Conservation (phyloP, 2,113 vertebrate species). For the Caracal caracal region DNA sequence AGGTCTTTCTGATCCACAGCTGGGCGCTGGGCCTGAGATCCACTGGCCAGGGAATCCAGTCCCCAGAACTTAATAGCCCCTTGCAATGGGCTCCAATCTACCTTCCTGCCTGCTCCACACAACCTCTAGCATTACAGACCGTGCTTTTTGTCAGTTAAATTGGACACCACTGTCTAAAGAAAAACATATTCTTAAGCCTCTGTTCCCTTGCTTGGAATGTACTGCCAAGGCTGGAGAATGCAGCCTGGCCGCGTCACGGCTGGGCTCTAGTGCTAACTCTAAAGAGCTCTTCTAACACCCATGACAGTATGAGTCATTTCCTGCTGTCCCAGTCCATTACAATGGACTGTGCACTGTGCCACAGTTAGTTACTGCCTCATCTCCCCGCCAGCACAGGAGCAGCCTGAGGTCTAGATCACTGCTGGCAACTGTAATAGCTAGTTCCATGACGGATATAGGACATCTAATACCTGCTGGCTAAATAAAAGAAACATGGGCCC, state of each 20-base stretch:
- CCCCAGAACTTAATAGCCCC: not conserved
- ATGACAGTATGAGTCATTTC: not conserved
- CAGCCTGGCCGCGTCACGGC: not conserved
- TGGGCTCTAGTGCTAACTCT: not conserved
- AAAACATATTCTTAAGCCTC: not conserved
- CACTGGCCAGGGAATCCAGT: not conserved
- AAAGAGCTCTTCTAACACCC: not conserved
- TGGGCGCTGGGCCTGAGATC: not conserved
- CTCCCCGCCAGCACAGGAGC: not conserved
- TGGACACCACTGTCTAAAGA: not conserved
- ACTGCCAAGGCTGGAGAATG: not conserved
- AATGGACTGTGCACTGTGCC: fast-evolving
- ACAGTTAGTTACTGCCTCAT: not conserved
- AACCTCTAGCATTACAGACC: not conserved
- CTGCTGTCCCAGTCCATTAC: not conserved
- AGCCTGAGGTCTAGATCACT: not conserved
- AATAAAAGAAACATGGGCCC: not conserved
- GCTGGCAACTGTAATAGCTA: not conserved
- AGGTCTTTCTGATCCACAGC: not conserved
- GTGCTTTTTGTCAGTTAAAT: not conserved
- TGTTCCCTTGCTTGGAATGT: not conserved
- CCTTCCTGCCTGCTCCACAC: not conserved
- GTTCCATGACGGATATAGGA: not conserved
- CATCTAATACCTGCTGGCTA: not conserved
- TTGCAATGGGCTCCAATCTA: not conserved